Conservation (phyloP, 2,797 vertebrate genomes). For the Poeciliopsis infans region DNA sequence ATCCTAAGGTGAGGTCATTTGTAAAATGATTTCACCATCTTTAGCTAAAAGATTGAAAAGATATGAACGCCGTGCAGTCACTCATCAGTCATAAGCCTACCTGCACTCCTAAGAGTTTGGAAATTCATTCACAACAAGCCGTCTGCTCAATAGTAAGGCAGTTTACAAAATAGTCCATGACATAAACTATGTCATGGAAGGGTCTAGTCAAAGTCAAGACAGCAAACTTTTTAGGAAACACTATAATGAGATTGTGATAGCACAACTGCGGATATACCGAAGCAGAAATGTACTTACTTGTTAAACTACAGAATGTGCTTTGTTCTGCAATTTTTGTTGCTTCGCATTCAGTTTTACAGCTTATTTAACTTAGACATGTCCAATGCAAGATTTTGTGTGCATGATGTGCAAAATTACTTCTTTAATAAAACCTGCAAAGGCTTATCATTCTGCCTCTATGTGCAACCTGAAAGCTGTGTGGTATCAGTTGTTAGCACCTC, state of each 20-base stretch:
- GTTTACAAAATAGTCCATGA: neutral
- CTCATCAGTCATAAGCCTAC: neutral
- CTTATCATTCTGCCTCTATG: neutral
- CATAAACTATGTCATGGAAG: neutral
- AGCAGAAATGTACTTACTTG: neutral
- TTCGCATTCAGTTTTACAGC: neutral
- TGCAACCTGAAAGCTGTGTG: neutral
- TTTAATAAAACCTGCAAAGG: neutral
- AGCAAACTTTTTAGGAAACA: neutral
- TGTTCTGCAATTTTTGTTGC: neutral
- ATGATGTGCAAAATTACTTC: too few species aligned
- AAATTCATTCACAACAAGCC: neutral
- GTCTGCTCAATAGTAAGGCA: neutral
- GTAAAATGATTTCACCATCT: neutral
- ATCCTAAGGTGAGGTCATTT: constrained; percentile 80
- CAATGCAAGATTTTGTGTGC: neutral
- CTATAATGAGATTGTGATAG: neutral
- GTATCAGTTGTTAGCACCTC: neutral
- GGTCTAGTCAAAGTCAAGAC: neutral
- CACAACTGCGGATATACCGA: neutral
- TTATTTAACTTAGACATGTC: neutral
- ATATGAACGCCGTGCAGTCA: neutral
- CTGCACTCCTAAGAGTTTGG: neutral
- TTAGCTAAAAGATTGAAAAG: neutral
- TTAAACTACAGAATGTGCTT: neutral